Conservation (phyloP, 2,888 invertebrate genomes). For the Terebella lapidaria region DNA sequence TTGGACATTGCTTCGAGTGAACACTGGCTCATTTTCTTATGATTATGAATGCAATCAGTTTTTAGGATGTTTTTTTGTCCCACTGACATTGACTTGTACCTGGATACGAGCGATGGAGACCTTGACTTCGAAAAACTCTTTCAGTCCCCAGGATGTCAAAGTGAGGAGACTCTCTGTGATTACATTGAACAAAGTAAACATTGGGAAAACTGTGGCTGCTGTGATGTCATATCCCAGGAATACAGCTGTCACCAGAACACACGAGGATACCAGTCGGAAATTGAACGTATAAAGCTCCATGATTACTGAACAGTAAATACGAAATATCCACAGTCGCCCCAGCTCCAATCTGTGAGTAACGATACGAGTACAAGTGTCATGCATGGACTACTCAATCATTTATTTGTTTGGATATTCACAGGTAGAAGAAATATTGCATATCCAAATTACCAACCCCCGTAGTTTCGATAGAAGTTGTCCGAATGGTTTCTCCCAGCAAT, state of each 20-base stretch:
- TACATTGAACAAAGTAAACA: slow-evolving; percentile 82
- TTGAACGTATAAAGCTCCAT: background rate
- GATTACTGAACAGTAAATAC: background rate
- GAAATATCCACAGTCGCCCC: background rate
- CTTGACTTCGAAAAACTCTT: slow-evolving; percentile 72
- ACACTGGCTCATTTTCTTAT: too few species aligned
- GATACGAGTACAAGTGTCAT: too few species aligned
- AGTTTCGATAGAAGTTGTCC: slow-evolving; percentile 73
- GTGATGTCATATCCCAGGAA: slow-evolving; percentile 64
- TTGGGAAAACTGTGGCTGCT: slow-evolving; percentile 62
- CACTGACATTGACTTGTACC: too few species aligned
- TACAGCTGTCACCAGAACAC: slow-evolving; percentile 47
- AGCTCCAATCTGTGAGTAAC: slow-evolving; percentile 62
- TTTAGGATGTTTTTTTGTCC: too few species aligned
- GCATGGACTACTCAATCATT: too few species aligned
- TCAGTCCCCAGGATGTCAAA: slow-evolving; percentile 78
- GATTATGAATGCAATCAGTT: too few species aligned
- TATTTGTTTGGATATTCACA: too few species aligned
- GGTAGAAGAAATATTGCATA: too few species aligned
- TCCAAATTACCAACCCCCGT: slow-evolving; percentile 60
- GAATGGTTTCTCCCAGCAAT: slow-evolving; percentile 89
- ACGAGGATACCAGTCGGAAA: background rate
- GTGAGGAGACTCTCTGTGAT: slow-evolving; percentile 79
- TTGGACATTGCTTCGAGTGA: too few species aligned
- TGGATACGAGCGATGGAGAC: slow-evolving; percentile 71